Percentiles rank a stretch among this genome's conserved stretches.
phyloP scores from a whole-genome alignment of 2,797 vertebrate genomes.

The Crypturellus tataupa region DNA sequence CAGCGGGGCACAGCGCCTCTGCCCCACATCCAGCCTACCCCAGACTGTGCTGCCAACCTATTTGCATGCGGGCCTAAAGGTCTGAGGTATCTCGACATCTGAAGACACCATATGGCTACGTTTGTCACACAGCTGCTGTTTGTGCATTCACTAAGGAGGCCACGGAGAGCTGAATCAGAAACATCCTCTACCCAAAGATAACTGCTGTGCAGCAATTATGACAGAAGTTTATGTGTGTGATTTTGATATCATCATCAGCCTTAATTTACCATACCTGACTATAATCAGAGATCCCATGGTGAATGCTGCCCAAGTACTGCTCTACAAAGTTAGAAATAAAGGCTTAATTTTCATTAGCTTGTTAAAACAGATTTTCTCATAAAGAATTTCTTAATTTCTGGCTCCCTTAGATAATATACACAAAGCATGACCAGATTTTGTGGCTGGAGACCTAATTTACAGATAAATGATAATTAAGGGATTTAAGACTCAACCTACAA shows the following conservation, averaged over 20 bases:
- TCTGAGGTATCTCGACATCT: neutral
- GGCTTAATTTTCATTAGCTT: slow-evolving; percentile 7
- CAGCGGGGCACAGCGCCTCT: neutral
- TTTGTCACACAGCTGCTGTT: neutral
- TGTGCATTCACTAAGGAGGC: neutral
- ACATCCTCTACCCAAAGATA: neutral
- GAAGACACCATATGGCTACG: neutral
- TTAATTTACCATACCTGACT: neutral
- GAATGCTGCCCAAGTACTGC: neutral
- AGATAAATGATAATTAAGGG: slow-evolving; percentile 39
- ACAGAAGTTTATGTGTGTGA: slow-evolving; percentile 6
- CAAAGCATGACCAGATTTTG: slow-evolving; percentile 23
- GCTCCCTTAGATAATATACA: neutral
- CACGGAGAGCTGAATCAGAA: slow-evolving; percentile 7
- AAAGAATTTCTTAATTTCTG: neutral
- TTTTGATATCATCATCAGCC: neutral
- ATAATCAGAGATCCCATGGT: neutral
- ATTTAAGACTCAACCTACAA: slow-evolving; percentile 23
- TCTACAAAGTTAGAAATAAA: slow-evolving; percentile 7
- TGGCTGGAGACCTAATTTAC: neutral
- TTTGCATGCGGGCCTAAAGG: neutral
- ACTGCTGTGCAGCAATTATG: neutral
- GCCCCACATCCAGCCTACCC: neutral
- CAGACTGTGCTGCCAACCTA: fast-evolving
- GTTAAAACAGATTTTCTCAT: slow-evolving; percentile 9